Evolutionary conservation across 1,140 invertebrate genomes (phyloP).

Genomic region (Idris sp.): DNA sequence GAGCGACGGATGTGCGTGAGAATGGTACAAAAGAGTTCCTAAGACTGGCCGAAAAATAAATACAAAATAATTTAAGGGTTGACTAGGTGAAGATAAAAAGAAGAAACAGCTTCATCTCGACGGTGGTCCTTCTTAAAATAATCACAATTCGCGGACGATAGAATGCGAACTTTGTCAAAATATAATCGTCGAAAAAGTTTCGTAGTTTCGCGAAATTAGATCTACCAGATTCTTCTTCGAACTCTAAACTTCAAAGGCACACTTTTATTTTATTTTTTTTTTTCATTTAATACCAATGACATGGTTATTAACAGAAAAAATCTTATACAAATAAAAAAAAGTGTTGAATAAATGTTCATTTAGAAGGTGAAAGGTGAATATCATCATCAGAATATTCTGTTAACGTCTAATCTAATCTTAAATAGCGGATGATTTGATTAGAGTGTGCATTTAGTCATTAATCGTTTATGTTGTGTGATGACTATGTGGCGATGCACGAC

Average conservation of each 20-base stretch:
- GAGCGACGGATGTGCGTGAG: slow-evolving; percentile 37
- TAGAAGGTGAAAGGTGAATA: no score
- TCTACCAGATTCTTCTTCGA: slow-evolving; percentile 10
- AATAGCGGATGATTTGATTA: background rate
- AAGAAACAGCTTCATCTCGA: slow-evolving; percentile 65
- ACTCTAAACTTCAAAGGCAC: background rate
- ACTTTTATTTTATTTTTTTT: no score
- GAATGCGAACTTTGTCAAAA: slow-evolving; percentile 38
- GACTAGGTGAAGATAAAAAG: slow-evolving; percentile 44
- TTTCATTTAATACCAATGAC: no score
- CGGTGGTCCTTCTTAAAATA: slow-evolving; percentile 60
- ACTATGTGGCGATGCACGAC: slow-evolving; percentile 52
- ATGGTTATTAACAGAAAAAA: no score
- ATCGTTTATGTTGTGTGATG: slow-evolving; percentile 47
- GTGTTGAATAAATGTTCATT: no score
- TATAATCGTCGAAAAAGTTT: slow-evolving; percentile 21
- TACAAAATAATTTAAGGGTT: slow-evolving; percentile 47
- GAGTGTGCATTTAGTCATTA: slow-evolving; percentile 36
- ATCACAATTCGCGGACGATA: slow-evolving; percentile 43
- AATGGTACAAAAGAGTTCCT: slow-evolving; percentile 40
- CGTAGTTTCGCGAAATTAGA: slow-evolving; percentile 8
- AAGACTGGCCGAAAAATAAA: slow-evolving; percentile 20
- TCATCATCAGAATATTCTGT: no score
- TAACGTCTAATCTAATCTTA: no score
- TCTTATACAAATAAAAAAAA: no score